phyloP scores from a whole-genome alignment of 2,797 vertebrate species.

The Lepidocolaptes lacrymiger region DNA sequence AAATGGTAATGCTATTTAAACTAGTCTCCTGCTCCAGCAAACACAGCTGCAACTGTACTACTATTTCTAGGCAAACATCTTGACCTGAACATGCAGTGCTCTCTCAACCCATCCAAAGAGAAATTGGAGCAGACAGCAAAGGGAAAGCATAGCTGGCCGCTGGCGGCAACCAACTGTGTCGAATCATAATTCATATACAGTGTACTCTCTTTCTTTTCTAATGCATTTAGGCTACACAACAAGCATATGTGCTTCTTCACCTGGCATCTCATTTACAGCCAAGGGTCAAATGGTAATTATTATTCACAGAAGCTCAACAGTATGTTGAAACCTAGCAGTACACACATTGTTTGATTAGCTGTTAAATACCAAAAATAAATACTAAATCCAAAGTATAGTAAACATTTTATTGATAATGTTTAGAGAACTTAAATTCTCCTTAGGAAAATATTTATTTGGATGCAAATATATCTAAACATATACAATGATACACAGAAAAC shows the following conservation, averaged over 20 bases:
- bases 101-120: conserved; percentile 75
- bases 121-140: conserved; percentile 83
- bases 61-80: conserved; percentile 83
- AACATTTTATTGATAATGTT: not conserved
- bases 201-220: conserved; percentile 74
- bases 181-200: conserved; percentile 82
- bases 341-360: conserved; percentile 43
- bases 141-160: conserved; percentile 76
- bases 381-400: not conserved
- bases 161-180: conserved; percentile 76
- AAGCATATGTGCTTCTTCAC: conserved; percentile 74
- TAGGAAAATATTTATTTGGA: not conserved
- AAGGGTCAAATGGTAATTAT: conserved; percentile 74
- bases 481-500: not conserved
- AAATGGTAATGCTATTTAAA: conserved; percentile 86
- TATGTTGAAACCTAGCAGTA: not conserved
- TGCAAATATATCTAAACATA: not conserved
- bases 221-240: conserved; percentile 68
- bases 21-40: conserved; percentile 80
- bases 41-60: conserved; percentile 85
- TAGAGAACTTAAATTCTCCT: not conserved
- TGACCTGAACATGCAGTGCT: conserved; percentile 77
- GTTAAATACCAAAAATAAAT: conserved; percentile 40
- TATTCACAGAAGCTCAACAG: conserved; percentile 53
- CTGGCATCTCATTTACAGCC: conserved; percentile 77